phyloP scores from a whole-genome alignment of 2,797 vertebrate genomes.

The Myripristis jacobus region DNA sequence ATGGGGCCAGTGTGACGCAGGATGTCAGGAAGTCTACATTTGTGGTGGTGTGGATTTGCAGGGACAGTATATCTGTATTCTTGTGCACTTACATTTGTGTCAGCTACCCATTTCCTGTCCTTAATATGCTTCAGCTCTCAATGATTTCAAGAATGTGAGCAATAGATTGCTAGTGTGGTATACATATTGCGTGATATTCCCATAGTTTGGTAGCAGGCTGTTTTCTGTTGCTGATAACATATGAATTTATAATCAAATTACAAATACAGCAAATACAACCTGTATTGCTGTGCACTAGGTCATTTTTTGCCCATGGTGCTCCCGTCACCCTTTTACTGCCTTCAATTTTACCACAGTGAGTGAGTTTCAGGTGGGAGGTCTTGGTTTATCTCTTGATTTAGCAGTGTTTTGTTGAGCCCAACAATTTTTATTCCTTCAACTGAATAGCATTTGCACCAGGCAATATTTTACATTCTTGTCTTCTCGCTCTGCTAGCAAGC shows the following conservation, averaged over 20 bases:
- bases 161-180: neutral
- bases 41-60: neutral
- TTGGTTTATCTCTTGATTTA: neutral
- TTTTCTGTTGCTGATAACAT: neutral
- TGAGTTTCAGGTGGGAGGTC: neutral
- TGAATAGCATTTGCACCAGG: neutral
- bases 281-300: neutral
- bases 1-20: neutral
- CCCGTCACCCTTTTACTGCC: neutral
- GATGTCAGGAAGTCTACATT: neutral
- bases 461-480: constrained; percentile 1
- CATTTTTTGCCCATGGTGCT: neutral
- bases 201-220: neutral
- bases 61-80: neutral
- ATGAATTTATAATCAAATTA: neutral
- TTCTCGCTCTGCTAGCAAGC: neutral
- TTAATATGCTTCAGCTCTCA: neutral
- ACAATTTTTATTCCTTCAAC: neutral
- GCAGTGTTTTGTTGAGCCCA: neutral
- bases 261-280: neutral
- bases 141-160: constrained; percentile 5
- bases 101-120: neutral
- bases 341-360: neutral
- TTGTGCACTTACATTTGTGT: constrained; percentile 1
- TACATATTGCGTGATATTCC: neutral